phyloP scores from a whole-genome alignment of 1,140 invertebrate genomes.

The Parasteatoda tepidariorum region DNA sequence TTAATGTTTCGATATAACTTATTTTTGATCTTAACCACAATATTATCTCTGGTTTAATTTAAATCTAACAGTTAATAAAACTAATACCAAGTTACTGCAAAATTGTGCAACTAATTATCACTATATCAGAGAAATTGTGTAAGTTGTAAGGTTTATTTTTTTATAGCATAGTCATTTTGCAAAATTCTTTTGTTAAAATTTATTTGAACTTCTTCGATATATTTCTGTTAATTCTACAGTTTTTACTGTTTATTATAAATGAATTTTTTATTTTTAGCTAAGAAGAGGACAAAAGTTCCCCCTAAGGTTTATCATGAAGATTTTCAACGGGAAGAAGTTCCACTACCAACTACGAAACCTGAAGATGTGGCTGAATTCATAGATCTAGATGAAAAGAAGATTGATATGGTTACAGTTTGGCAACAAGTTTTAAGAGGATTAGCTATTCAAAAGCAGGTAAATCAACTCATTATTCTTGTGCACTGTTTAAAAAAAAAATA shows the following conservation, averaged over 20 bases:
- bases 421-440: slow-evolving; percentile 22
- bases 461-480: too few species aligned
- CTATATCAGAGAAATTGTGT: too few species aligned
- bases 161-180: neutral
- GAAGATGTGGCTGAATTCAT: slow-evolving; percentile 29
- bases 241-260: neutral
- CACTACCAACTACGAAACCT: neutral
- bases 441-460: slow-evolving; percentile 35
- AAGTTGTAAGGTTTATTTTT: too few species aligned
- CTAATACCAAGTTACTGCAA: too few species aligned
- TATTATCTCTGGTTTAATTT: too few species aligned
- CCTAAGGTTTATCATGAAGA: slow-evolving; percentile 22
- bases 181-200: neutral
- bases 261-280: neutral
- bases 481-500: too few species aligned
- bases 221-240: too few species aligned
- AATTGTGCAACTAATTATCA: too few species aligned
- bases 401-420: slow-evolving; percentile 23
- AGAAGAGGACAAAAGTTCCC: slow-evolving; percentile 17
- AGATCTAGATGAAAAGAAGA: neutral
- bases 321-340: slow-evolving; percentile 2
- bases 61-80: too few species aligned
- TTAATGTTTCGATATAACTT: too few species aligned
- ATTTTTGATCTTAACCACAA: too few species aligned
- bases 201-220: neutral